These are phyloP conservation scores for Drosophila athabasca DNA, from an alignment of 1,140 invertebrate species.

Conservation along the genomic window DNA sequence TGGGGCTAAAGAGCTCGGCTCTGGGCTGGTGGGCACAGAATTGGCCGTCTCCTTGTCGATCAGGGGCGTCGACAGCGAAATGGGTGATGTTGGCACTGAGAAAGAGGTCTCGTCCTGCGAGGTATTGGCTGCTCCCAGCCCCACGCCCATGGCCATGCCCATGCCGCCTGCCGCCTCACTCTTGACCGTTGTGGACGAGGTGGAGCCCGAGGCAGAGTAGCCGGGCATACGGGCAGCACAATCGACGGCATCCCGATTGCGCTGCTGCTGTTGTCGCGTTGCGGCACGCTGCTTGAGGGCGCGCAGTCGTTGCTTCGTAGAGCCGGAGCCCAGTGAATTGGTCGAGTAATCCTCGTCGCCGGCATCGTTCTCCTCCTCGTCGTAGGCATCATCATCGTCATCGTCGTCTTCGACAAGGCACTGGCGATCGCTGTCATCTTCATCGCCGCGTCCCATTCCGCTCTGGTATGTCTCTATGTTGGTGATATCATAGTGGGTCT, in stretches of 20 bases:
- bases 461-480: constrained; percentile 82
- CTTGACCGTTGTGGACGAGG: constrained; percentile 76
- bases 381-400: constrained; percentile 62
- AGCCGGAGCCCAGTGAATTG: constrained; percentile 72
- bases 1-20: constrained; percentile 85
- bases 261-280: constrained; percentile 58
- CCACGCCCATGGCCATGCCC: constrained; percentile 18
- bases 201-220: constrained; percentile 60
- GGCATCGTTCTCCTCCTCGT: constrained; percentile 77
- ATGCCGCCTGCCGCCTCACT: constrained; percentile 53
- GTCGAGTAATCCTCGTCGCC: constrained; percentile 78
- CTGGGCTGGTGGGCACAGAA: constrained; percentile 92
- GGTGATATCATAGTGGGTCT: constrained; percentile 80
- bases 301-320: constrained; percentile 71
- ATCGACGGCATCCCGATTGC: constrained; percentile 65
- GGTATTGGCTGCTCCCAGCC: constrained; percentile 47
- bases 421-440: constrained; percentile 78
- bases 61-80: constrained; percentile 76
- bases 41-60: constrained; percentile 84
- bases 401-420: constrained; percentile 71
- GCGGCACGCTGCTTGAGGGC: constrained; percentile 70
- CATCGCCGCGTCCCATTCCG: constrained; percentile 63
- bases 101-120: constrained; percentile 81
- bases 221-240: constrained; percentile 49
- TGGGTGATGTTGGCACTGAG: constrained; percentile 82